phyloP scores from a whole-genome alignment of 2,888 invertebrate species.

The Drosophila picticornis region DNA sequence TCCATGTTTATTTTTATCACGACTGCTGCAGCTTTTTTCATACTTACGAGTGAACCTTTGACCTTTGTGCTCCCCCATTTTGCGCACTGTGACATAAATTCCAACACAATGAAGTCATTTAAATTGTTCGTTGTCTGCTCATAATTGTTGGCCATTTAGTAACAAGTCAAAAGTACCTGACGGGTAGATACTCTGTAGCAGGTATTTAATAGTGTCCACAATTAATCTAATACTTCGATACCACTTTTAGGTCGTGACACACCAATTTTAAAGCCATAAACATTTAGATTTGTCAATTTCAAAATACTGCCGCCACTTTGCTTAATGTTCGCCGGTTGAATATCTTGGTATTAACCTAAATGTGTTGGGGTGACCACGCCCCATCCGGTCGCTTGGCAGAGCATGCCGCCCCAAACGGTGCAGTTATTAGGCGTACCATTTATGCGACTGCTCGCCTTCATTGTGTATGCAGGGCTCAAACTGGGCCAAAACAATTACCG shows the following conservation, averaged over 20 bases:
- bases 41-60: conserved; percentile 29
- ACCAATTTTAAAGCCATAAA: not conserved
- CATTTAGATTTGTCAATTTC: conserved; percentile 10
- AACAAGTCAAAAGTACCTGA: conserved; percentile 3
- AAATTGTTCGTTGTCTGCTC: conserved; percentile 66
- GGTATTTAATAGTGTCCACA: too few species aligned
- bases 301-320: conserved; percentile 42
- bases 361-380: conserved; percentile 35
- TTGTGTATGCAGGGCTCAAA: conserved; percentile 68
- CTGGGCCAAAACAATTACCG: conserved; percentile 83
- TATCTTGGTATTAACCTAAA: conserved; percentile 68
- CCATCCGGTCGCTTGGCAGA: conserved; percentile 6
- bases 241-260: conserved; percentile 5
- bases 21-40: conserved; percentile 57
- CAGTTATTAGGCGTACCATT: conserved; percentile 58
- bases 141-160: conserved; percentile 72
- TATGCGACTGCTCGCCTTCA: conserved; percentile 54
- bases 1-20: conserved; percentile 65
- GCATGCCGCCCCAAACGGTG: conserved; percentile 34
- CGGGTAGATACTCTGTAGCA: not conserved
- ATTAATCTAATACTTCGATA: not conserved
- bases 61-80: not conserved
- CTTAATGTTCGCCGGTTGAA: conserved; percentile 50
- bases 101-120: conserved; percentile 37
- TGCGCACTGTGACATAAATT: conserved; percentile 50